These are phyloP conservation scores for Unio pictorum DNA, from an alignment of 2,888 invertebrate species.

Conservation along the genomic window DNA sequence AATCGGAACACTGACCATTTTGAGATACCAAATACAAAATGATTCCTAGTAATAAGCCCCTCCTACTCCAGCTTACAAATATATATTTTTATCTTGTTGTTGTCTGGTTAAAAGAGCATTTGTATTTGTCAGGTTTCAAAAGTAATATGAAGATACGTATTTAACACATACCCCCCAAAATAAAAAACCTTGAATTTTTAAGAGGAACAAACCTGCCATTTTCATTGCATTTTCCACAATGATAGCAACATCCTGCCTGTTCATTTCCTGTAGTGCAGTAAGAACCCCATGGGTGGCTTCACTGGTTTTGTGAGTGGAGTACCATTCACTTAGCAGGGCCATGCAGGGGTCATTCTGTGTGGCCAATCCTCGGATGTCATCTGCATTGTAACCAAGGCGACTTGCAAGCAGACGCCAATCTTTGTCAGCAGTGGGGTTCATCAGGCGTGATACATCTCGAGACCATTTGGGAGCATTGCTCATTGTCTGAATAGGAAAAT, in stretches of 20 bases:
- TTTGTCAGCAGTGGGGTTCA: conserved; percentile 58
- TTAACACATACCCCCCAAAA: too few relatives aligned
- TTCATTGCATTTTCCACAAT: conserved; percentile 67
- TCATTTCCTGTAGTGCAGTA: conserved; percentile 64
- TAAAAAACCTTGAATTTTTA: too few relatives aligned
- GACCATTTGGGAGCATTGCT: conserved; percentile 68
- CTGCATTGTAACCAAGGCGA: conserved; percentile 64
- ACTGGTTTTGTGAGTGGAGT: conserved; percentile 64
- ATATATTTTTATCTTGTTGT: too few relatives aligned
- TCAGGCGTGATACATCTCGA: conserved; percentile 60
- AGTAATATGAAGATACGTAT: too few relatives aligned
- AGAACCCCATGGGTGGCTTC: conserved; percentile 61
- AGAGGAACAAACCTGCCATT: conserved; percentile 40
- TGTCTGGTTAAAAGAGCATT: too few relatives aligned
- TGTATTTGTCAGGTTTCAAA: too few relatives aligned
- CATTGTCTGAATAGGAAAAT: conserved; percentile 53
- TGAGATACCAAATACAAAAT: too few relatives aligned
- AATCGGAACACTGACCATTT: too few relatives aligned
- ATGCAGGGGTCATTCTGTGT: conserved; percentile 67
- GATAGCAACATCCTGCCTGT: conserved; percentile 58
- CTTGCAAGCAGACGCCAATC: conserved; percentile 67
- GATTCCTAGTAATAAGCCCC: too few relatives aligned
- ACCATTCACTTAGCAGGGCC: conserved; percentile 68
- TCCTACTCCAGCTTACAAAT: too few relatives aligned
- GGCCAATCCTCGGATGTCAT: conserved; percentile 66